Evolutionary conservation across 1,140 invertebrate species (phyloP).

Genomic region (Holotrichia oblita): DNA sequence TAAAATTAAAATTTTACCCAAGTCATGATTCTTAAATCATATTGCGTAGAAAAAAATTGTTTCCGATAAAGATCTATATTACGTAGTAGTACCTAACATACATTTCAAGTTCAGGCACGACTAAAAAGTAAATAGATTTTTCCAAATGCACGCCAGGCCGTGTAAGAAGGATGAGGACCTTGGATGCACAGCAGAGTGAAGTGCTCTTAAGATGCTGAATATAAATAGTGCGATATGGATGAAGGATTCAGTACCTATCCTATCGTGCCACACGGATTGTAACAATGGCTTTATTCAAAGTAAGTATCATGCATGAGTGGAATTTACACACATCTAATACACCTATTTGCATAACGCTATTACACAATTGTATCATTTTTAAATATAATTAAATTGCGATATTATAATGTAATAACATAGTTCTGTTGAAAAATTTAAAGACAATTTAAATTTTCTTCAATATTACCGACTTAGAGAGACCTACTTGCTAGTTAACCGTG

Average conservation of each 20-base stretch:
- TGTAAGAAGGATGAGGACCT: conserved; percentile 2
- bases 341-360: neutral
- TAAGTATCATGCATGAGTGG: neutral
- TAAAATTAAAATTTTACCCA: neutral
- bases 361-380: no score
- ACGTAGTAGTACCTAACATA: no score
- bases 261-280: neutral
- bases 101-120: neutral
- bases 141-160: neutral
- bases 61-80: neutral
- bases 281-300: conserved; percentile 28
- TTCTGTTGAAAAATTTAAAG: no score
- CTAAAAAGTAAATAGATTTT: neutral
- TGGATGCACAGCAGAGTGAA: conserved; percentile 20
- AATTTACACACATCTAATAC: neutral
- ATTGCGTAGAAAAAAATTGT: neutral
- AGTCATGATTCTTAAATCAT: neutral
- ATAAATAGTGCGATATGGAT: conserved; percentile 28
- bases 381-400: no score
- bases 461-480: neutral
- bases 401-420: no score
- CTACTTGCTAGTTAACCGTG: no score
- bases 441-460: no score
- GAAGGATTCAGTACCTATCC: conserved; percentile 10
- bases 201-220: conserved; percentile 5